Conservation (phyloP, 2,888 invertebrate genomes). For the Oscheius sp. region DNA sequence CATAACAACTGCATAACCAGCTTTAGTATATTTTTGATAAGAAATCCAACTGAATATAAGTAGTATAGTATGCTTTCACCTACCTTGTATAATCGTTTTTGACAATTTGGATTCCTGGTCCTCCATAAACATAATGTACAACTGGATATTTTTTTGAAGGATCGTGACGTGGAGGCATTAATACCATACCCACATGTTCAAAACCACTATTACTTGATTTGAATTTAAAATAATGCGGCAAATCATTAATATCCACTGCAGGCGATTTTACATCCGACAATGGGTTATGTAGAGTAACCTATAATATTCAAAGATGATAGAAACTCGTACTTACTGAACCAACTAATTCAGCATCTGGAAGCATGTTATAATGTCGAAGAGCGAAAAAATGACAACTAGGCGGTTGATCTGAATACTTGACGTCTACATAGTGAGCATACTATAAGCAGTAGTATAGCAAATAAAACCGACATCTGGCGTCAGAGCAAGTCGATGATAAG, state of each 20-base stretch:
- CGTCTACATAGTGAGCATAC: neutral
- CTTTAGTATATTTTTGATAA: slow-evolving; percentile 93
- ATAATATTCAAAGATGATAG: neutral
- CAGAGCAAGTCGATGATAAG: slow-evolving; percentile 43
- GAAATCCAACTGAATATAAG: slow-evolving; percentile 44
- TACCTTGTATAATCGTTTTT: slow-evolving; percentile 77
- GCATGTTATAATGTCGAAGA: slow-evolving; percentile 13
- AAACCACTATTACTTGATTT: slow-evolving; percentile 35
- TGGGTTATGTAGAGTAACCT: neutral
- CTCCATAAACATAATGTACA: slow-evolving; percentile 94
- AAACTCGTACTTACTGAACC: slow-evolving; percentile 14
- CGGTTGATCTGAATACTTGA: slow-evolving; percentile 23
- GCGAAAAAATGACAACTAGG: slow-evolving; percentile 51
- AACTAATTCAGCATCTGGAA: slow-evolving; percentile 30
- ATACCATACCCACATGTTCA: slow-evolving; percentile 40
- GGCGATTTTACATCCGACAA: neutral
- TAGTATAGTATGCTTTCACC: no score
- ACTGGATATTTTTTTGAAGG: slow-evolving; percentile 77
- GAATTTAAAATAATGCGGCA: slow-evolving; percentile 40
- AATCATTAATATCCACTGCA: neutral
- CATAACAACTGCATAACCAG: slow-evolving; percentile 93
- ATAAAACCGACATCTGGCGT: slow-evolving; percentile 59
- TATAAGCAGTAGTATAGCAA: slow-evolving; percentile 53
- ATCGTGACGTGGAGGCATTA: slow-evolving; percentile 40
- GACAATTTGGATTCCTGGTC: slow-evolving; percentile 96